A percentile compares a stretch with the other conserved stretches of the same genome.
phyloP scores from a whole-genome alignment of 2,888 invertebrate species.

The Ophion ellenae region DNA sequence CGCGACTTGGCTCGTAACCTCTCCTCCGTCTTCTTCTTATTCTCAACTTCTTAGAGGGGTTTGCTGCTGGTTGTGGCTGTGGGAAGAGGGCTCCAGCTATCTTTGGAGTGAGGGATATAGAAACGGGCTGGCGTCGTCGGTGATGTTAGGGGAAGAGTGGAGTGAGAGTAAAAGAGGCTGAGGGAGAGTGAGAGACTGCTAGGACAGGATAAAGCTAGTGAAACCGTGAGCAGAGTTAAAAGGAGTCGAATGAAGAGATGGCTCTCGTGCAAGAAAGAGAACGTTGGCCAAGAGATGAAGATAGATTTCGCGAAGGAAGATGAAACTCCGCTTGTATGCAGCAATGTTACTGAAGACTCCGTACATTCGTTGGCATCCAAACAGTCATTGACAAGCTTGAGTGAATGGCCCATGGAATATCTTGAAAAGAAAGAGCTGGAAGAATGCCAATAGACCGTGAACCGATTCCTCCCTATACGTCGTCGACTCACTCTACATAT shows the following conservation, averaged over 20 bases:
- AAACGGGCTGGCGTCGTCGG: conserved; percentile 69
- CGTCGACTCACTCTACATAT: conserved; percentile 25
- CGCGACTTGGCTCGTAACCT: conserved; percentile 79
- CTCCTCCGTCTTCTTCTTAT: conserved; percentile 35
- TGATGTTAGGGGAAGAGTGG: conserved; percentile 45
- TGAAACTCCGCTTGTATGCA: conserved; percentile 33
- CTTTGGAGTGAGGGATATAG: conserved; percentile 73
- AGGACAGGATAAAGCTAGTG: conserved; percentile 51
- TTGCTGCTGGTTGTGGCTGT: conserved; percentile 43
- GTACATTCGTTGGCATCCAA: conserved; percentile 13
- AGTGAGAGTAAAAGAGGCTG: conserved; percentile 52
- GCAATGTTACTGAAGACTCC: background rate
- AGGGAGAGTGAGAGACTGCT: conserved; percentile 7
- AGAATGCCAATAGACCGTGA: conserved; percentile 41
- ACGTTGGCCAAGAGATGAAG: conserved; percentile 48
- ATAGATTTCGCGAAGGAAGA: conserved; percentile 55
- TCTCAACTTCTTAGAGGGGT: conserved; percentile 35
- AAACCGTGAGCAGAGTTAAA: conserved; percentile 46
- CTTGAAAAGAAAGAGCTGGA: conserved; percentile 32
- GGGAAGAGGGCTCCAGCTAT: conserved; percentile 69
- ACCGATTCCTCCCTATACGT: conserved; percentile 22
- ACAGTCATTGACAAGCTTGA: conserved; percentile 29
- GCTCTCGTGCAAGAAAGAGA: conserved; percentile 9
- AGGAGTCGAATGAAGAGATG: conserved; percentile 45
- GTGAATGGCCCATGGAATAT: conserved; percentile 29